Evolutionary conservation across 2,113 vertebrate genomes (phyloP), one percentile per base, ranked within the genome.

Genomic region (Scalopus aquaticus): DNA sequence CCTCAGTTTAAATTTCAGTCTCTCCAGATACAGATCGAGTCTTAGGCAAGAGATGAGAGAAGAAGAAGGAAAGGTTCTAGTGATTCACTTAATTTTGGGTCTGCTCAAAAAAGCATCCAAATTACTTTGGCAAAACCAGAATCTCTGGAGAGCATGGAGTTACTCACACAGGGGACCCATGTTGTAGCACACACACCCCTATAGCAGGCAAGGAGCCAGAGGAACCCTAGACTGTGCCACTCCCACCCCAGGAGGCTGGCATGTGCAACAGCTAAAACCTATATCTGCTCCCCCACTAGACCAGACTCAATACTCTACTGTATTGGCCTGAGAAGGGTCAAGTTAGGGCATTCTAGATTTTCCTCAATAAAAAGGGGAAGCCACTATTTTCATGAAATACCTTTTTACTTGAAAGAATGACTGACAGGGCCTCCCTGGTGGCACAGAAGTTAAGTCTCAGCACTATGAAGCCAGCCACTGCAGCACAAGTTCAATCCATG

Each of bases 1-100:
- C 30, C 58, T 96, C 69, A 88, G 62, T 69, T 90, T 95, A 95
- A 88, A 87, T 77, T 92, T 88, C 39, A 88, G 80, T 22, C 46
- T 88, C 30, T 92, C 46, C 24, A 67, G 65, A 60, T n/a, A 67
- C 1, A 77, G 24, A 7, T 70, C 62, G 90, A 80, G 65, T n/a
- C 39, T 91, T 77, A 76, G n/a, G 39, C 35, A 87, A 86, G 86
- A 69, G 44, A 86, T 2, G 9, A 42, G 3, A n/a, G 26, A 82
- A 73, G 10, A 24, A 12, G 42, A 77, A 37, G 24, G 17, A 51
- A 92, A 92, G 51, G 32, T 39, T 92, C 37, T 56, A 70, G 76
- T 1, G 8, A 35, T 77, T 90, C 62, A 82, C n/a, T 30, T 88
- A 77, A 74, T 84, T 91, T 77, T 16, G 32, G 12, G 56, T 74